Percentiles rank a stretch among this genome's conserved stretches.
Evolutionary conservation across 2,888 invertebrate species (phyloP).

Genomic region (Phytoseiulus persimilis): DNA sequence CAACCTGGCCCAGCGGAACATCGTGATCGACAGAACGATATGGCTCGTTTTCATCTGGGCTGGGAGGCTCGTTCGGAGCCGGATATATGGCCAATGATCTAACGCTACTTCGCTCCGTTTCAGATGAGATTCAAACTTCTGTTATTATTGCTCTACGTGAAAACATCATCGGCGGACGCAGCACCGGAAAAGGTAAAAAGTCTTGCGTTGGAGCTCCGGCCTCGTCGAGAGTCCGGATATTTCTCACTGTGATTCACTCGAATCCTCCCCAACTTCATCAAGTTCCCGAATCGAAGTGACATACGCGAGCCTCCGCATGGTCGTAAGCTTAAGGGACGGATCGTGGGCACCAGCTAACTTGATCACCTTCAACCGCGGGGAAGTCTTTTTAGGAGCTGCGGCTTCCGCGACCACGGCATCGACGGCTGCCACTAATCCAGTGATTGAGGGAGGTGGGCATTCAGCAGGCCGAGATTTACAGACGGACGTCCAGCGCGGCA

Average conservation of each 20-base stretch:
- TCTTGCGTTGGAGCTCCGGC: not conserved
- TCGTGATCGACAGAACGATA: not conserved
- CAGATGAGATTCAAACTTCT: slow-evolving; percentile 38
- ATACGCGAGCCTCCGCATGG: too few relatives aligned
- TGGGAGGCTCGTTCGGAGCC: not conserved
- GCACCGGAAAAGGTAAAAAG: not conserved
- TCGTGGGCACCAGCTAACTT: not conserved
- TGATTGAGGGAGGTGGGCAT: not conserved
- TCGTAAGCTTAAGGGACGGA: too few relatives aligned
- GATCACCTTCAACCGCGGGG: not conserved
- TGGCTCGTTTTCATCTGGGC: not conserved
- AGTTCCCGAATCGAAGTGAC: too few relatives aligned
- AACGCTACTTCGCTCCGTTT: not conserved
- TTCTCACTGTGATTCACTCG: too few relatives aligned
- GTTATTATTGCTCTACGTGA: slow-evolving; percentile 24
- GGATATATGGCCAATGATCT: not conserved
- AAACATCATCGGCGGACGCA: slow-evolving; percentile 13
- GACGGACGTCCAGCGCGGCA: not conserved
- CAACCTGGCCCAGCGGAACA: not conserved
- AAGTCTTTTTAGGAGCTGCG: not conserved
- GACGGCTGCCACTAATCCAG: not conserved
- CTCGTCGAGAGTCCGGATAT: too few relatives aligned
- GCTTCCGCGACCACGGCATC: too few relatives aligned
- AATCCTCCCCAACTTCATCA: too few relatives aligned
- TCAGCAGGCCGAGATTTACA: not conserved